phyloP scores from a whole-genome alignment of 2,888 invertebrate genomes.

The Stenodera caucasica region DNA sequence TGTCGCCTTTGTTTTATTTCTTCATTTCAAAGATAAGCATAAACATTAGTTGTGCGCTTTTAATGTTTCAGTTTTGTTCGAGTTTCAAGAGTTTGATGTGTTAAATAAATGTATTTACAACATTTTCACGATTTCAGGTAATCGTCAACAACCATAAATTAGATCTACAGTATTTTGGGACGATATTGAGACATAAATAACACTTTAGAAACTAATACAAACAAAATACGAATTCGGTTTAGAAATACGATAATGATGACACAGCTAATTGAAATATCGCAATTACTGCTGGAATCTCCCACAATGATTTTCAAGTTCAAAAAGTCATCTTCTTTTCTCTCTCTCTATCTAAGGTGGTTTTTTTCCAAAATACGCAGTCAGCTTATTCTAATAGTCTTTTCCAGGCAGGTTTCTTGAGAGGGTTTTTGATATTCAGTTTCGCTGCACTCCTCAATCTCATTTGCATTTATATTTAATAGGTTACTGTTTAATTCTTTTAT shows the following conservation, averaged over 20 bases:
- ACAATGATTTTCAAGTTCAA: constrained; percentile 34
- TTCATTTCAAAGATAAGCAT: constrained; percentile 4
- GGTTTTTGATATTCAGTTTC: constrained; percentile 27
- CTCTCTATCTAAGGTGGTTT: not conserved
- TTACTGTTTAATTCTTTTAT: constrained; percentile 32
- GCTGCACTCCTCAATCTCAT: constrained; percentile 26
- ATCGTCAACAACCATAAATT: constrained; percentile 24
- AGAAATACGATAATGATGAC: constrained; percentile 41
- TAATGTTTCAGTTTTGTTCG: not conserved
- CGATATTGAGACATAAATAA: constrained; percentile 26
- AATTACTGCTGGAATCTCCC: constrained; percentile 43
- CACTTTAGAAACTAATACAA: constrained; percentile 14
- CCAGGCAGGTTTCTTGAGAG: constrained; percentile 15
- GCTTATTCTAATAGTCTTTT: constrained; percentile 23
- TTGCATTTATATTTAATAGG: constrained; percentile 35
- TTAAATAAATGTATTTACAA: constrained; percentile 23
- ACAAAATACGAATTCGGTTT: constrained; percentile 12
- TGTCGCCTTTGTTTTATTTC: constrained; percentile 11
- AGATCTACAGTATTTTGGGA: constrained; percentile 16
- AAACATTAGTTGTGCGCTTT: not conserved
- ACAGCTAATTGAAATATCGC: constrained; percentile 50
- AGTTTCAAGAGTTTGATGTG: constrained; percentile 6
- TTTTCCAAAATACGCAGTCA: constrained; percentile 4
- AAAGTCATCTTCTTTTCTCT: too few relatives aligned
- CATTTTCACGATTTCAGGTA: constrained; percentile 20